These are phyloP conservation scores for Bellardia bayeri DNA, from an alignment of 2,888 invertebrate genomes.

Conservation along the genomic window DNA sequence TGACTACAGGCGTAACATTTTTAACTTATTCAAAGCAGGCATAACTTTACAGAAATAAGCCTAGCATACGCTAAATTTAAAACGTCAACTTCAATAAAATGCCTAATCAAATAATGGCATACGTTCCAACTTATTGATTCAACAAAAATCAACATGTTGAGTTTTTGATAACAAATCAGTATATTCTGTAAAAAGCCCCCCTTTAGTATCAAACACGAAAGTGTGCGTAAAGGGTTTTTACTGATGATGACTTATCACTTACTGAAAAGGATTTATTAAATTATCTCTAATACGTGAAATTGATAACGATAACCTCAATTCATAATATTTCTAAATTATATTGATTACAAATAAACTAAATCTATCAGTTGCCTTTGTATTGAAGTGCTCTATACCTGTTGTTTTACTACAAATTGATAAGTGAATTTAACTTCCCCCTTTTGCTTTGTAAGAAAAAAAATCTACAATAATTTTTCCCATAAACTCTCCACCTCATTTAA, in stretches of 20 bases:
- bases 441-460: neutral
- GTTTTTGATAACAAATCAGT: neutral
- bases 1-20: no score
- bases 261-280: conserved; percentile 7
- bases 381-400: conserved; percentile 30
- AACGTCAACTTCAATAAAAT: neutral
- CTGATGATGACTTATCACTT: conserved; percentile 1
- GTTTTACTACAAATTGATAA: neutral
- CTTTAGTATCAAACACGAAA: neutral
- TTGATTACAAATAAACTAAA: conserved; percentile 17
- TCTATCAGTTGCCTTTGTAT: neutral
- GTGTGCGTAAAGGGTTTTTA: neutral
- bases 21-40: no score
- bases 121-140: neutral
- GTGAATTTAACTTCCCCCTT: neutral
- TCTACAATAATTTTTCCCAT: neutral
- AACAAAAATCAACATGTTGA: neutral
- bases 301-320: conserved; percentile 33
- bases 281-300: neutral
- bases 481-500: neutral
- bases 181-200: neutral
- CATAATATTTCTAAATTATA: neutral
- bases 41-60: no score
- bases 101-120: conserved; percentile 3
- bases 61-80: neutral